These are phyloP conservation scores for Sebastes itinus DNA, from an alignment of 2,797 vertebrate species.

Conservation along the genomic window DNA sequence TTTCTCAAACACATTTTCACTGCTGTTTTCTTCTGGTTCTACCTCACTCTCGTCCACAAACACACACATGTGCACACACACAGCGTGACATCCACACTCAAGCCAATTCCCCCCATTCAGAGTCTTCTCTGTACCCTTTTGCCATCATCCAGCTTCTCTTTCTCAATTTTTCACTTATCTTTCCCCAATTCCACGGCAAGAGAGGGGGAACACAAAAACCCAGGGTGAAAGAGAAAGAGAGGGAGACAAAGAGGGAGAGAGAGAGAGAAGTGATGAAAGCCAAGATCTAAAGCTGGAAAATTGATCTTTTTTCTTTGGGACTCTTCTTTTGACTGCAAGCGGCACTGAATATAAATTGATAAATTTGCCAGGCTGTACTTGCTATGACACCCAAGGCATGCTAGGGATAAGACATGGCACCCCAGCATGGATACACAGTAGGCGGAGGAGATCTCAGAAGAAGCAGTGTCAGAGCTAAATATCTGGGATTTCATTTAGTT, in stretches of 20 bases:
- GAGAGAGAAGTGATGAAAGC: constrained; percentile 42
- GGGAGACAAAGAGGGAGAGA: constrained; percentile 8
- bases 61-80: neutral
- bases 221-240: constrained; percentile 9
- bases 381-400: constrained; percentile 43
- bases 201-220: constrained; percentile 11
- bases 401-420: constrained; percentile 14
- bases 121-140: constrained; percentile 1
- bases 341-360: constrained; percentile 76
- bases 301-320: constrained; percentile 63
- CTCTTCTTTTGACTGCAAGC: constrained; percentile 55
- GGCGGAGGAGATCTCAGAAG: neutral
- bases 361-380: constrained; percentile 60
- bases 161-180: constrained; percentile 58
- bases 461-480: constrained; percentile 3
- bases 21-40: neutral
- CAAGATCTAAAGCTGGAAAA: constrained; percentile 72
- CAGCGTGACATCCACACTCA: neutral
- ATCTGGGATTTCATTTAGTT: constrained; percentile 6
- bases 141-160: constrained; percentile 12
- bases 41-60: neutral
- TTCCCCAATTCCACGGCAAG: constrained; percentile 25
- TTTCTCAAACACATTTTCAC: neutral
- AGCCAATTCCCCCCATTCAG: neutral
- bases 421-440: neutral